Percentiles rank a stretch among this genome's conserved stretches.
Conservation (phyloP, 2,888 invertebrate genomes). For the Tipula confusa region DNA sequence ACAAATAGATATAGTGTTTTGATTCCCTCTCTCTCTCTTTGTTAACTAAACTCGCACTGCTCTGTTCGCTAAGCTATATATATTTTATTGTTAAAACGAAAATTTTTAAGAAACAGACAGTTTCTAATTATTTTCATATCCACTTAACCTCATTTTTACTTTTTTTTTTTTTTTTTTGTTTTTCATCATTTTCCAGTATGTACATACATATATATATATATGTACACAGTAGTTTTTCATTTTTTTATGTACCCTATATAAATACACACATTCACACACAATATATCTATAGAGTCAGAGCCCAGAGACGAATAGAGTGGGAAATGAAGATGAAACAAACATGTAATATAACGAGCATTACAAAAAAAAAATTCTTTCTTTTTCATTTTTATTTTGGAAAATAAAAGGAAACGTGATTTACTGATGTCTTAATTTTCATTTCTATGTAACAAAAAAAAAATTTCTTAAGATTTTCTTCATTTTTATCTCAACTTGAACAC, state of each 20-base stretch:
- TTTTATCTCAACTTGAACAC: constrained; percentile 25
- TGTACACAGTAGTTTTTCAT: constrained; percentile 3
- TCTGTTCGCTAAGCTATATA: no score
- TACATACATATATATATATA: neutral
- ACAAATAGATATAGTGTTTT: neutral
- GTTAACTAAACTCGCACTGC: neutral
- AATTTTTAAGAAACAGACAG: neutral
- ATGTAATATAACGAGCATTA: constrained; percentile 25
- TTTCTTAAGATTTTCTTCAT: constrained; percentile 3
- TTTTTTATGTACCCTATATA: neutral
- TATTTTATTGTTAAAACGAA: neutral
- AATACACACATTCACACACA: neutral
- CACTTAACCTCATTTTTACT: constrained; percentile 22
- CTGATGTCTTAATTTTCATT: constrained; percentile 25
- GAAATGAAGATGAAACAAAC: constrained; percentile 9
- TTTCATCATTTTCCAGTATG: neutral
- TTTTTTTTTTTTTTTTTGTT: neutral
- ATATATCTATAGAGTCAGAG: neutral
- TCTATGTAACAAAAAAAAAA: neutral
- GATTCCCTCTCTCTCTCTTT: neutral
- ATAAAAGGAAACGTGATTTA: constrained; percentile 25
- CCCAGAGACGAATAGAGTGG: neutral
- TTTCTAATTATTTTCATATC: constrained; percentile 27
- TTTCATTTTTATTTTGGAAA: neutral
- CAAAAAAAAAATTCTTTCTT: neutral